Evolutionary conservation across 2,888 invertebrate genomes (phyloP).

Genomic region (Hyposoter didymator): DNA sequence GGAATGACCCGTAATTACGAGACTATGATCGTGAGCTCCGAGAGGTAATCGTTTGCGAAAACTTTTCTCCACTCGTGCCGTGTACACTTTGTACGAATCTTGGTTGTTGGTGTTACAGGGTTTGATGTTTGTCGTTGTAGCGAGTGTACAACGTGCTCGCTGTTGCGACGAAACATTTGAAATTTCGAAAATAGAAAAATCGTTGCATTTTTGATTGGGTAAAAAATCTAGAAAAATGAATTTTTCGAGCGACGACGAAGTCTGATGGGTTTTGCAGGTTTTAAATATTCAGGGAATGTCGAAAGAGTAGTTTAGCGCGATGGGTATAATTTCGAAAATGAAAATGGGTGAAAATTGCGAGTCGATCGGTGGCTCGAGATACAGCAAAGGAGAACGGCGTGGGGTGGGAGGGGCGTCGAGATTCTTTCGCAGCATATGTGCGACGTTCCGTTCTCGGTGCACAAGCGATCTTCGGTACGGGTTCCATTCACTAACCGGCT

Average conservation of each 20-base stretch:
- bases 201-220: background rate
- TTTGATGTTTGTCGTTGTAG: background rate
- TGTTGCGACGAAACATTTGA: background rate
- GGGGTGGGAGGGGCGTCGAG: background rate
- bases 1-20: conserved; percentile 72
- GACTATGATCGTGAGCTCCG: conserved; percentile 65
- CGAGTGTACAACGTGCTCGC: background rate
- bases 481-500: conserved; percentile 81
- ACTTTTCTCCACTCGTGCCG: conserved; percentile 30
- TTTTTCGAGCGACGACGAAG: too few species aligned
- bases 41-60: conserved; percentile 68
- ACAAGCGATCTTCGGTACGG: conserved; percentile 69
- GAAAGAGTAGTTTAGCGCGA: background rate
- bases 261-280: background rate
- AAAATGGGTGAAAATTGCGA: background rate
- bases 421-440: conserved; percentile 36
- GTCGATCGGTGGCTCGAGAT: conserved; percentile 2
- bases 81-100: conserved; percentile 28
- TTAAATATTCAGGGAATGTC: background rate
- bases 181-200: background rate
- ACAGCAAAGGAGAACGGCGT: background rate
- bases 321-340: background rate
- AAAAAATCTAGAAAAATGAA: too few species aligned
- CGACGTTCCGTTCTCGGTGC: conserved; percentile 71
- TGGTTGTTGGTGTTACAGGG: conserved; percentile 1